phyloP scores from a whole-genome alignment of 92 coral and sea anemone genomes.

The Epizoanthus illoricatus region DNA sequence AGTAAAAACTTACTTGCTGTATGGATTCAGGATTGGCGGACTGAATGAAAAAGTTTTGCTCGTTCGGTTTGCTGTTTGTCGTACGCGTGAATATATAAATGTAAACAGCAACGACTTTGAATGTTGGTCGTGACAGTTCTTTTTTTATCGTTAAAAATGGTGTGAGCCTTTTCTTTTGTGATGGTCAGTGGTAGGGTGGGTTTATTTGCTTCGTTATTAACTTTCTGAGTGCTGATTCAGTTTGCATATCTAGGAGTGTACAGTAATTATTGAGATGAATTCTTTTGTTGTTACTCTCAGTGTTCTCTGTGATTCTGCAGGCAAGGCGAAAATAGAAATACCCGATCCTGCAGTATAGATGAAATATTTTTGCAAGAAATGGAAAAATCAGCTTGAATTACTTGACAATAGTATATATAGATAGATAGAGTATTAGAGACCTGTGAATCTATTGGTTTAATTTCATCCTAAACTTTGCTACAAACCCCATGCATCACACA shows the following conservation, averaged over 20 bases:
- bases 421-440: no score
- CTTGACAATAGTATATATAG: no score
- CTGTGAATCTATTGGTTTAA: no score
- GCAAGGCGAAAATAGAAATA: no score
- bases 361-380: no score
- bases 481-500: no score
- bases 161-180: neutral
- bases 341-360: no score
- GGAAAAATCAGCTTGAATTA: no score
- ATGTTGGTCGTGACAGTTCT: slow-evolving; percentile 25
- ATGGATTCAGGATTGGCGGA: neutral
- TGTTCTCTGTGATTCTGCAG: no score
- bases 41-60: neutral
- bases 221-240: neutral
- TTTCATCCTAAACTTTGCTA: no score
- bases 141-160: neutral
- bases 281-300: slow-evolving; percentile 41
- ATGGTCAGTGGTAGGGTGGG: slow-evolving; percentile 8
- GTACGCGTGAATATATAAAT: slow-evolving; percentile 1
- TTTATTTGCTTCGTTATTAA: slow-evolving; percentile 3
- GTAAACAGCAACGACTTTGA: slow-evolving; percentile 29
- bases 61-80: neutral
- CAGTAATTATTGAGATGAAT: slow-evolving; percentile 24
- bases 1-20: neutral
- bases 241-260: neutral